Conservation (phyloP, 2,113 vertebrate genomes). For the Stegastes partitus region DNA sequence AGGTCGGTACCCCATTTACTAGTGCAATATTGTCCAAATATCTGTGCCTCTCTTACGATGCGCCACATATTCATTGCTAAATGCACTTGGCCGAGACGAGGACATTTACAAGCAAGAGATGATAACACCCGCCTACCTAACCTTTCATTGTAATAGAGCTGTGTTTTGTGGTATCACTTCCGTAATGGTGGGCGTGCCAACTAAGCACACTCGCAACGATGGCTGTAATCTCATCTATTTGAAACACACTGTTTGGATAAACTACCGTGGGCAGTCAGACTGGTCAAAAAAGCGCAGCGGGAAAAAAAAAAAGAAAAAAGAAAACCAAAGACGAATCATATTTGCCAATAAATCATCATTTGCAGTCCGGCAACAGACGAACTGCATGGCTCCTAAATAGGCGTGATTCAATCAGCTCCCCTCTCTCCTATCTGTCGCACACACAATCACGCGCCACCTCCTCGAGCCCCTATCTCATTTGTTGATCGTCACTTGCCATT, state of each 20-base stretch:
- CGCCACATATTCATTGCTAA: not conserved
- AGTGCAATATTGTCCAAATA: not conserved
- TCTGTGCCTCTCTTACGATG: not conserved
- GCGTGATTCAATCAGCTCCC: slow-evolving; percentile 52
- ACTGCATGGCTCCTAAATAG: slow-evolving; percentile 45
- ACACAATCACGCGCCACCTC: slow-evolving; percentile 30
- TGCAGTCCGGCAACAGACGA: slow-evolving; percentile 41
- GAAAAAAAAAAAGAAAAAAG: slow-evolving; percentile 32
- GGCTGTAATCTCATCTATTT: slow-evolving; percentile 59
- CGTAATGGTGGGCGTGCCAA: not conserved
- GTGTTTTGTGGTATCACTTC: not conserved
- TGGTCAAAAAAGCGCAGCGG: slow-evolving; percentile 15
- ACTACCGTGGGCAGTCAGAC: slow-evolving; percentile 13
- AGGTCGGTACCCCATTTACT: too few species aligned
- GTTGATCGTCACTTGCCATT: slow-evolving; percentile 58
- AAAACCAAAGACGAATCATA: slow-evolving; percentile 42
- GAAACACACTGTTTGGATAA: slow-evolving; percentile 56
- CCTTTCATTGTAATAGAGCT: slow-evolving; percentile 5
- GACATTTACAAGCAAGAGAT: not conserved
- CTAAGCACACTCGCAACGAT: slow-evolving; percentile 5
- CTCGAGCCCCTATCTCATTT: slow-evolving; percentile 51
- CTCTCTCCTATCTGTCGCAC: slow-evolving; percentile 2
- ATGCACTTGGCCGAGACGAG: not conserved
- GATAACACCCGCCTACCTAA: not conserved
- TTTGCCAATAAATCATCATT: slow-evolving; percentile 47